Evolutionary conservation across 1,140 invertebrate species (phyloP).

Genomic region (Arion vulgaris): DNA sequence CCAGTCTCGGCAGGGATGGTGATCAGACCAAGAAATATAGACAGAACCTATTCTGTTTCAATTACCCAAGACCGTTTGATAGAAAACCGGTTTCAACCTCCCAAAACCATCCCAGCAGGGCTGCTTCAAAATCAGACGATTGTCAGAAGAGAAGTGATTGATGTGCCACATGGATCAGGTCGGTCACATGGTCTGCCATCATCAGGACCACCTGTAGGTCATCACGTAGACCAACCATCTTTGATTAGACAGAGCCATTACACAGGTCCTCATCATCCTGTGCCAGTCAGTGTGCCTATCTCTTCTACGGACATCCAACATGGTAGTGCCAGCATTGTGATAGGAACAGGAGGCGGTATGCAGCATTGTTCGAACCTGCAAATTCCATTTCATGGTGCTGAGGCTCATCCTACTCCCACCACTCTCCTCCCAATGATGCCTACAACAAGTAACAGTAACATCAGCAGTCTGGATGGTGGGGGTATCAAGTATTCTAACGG

Average conservation of each 20-base stretch:
- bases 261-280: background rate
- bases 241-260: background rate
- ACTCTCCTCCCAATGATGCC: constrained; percentile 29
- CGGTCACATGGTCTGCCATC: background rate
- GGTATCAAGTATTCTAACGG: background rate
- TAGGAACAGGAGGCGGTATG: background rate
- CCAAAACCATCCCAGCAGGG: background rate
- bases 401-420: constrained; percentile 18
- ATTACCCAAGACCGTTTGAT: background rate
- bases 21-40: constrained; percentile 1
- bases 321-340: background rate
- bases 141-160: constrained; percentile 3
- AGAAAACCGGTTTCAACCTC: constrained; percentile 15
- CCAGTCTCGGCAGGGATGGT: background rate
- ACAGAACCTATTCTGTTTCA: background rate
- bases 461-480: background rate
- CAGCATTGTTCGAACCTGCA: constrained; percentile 2
- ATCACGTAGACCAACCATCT: background rate
- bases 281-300: background rate
- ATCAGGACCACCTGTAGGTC: background rate
- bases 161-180: constrained; percentile 7
- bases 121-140: constrained; percentile 21
- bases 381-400: background rate
- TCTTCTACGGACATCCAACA: background rate
- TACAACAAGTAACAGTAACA: background rate